These are phyloP conservation scores for Brachypteracias leptosomus DNA, from an alignment of 2,113 vertebrate genomes.

Conservation along the genomic window DNA sequence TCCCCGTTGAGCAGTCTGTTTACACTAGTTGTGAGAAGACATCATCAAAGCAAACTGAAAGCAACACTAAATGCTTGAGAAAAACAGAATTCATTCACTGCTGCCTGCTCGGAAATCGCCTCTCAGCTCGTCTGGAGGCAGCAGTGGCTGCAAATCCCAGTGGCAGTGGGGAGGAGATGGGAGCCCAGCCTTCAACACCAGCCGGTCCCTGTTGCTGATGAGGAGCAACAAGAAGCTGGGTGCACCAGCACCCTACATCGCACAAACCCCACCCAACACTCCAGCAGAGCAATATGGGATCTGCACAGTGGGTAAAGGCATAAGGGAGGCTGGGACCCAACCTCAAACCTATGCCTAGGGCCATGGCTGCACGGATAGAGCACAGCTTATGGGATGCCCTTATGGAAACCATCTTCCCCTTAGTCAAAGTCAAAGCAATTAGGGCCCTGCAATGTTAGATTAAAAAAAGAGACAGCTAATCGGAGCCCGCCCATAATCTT, in stretches of 20 bases:
- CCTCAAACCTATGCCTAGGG: accelerated
- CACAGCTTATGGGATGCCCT: neutral
- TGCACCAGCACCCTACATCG: neutral
- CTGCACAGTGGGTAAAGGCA: neutral
- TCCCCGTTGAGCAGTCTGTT: slow-evolving; percentile 54
- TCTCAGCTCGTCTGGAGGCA: neutral
- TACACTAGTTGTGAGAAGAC: slow-evolving; percentile 50
- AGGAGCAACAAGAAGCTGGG: neutral
- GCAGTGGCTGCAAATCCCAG: neutral
- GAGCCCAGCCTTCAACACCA: neutral
- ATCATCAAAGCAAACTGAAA: slow-evolving; percentile 63
- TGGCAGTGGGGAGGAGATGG: accelerated
- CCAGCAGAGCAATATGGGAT: accelerated
- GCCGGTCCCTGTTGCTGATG: neutral
- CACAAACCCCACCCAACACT: neutral
- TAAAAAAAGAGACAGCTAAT: slow-evolving; percentile 17
- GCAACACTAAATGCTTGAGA: slow-evolving; percentile 54
- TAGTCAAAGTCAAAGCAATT: slow-evolving; percentile 30
- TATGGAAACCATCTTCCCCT: neutral
- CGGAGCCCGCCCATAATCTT: neutral
- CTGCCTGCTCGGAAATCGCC: slow-evolving; percentile 10
- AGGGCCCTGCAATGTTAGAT: neutral
- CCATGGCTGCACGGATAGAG: neutral
- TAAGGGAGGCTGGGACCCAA: neutral
- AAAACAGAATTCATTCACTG: slow-evolving; percentile 42